Evolutionary conservation across 1,140 invertebrate species (phyloP), one percentile per base, ranked within the genome.

Genomic region (Eumaeus atala): DNA sequence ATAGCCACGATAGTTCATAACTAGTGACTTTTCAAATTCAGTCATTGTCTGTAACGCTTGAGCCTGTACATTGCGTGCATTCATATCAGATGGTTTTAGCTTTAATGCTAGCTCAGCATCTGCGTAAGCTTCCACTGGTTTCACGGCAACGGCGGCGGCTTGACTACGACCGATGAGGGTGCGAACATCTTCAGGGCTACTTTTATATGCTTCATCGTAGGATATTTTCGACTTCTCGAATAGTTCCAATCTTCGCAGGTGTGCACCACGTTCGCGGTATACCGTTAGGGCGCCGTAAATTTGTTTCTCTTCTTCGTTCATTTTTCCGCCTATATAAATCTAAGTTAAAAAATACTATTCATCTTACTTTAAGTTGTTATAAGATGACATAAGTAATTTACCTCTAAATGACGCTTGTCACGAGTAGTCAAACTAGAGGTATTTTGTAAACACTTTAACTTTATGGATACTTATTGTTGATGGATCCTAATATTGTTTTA

Each of bases 1-100:
- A 0, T 82, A 55, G 9, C 84, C 75, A 10, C 88, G 69, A 36
- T 72, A 79, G 62, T 90, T 90, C 66, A 88, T 84, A 3, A 90
- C 85, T 5, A 90, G 68, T 0, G 87, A 89, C 56, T 87, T 76
- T 66, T 90, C 89, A 64, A 90, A 90, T 56, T 90, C 89, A 18
- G 87, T 87, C 75, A 84, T 88, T 1, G 89, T 80, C 57, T 89
- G 90, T 62, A 88, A 84, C n/a, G 87, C 88, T 1, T 86, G 74
- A 12, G 87, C 76, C 67, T 88, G 88, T 70, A 89, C 85, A 35
- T 89, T 89, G 10, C 79, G 64, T 4, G 87, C 81, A 33, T 72
- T 81, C 72, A 89, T 79, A 61, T 89, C 87, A 3, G 68, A 66
- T 3, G 87, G 84, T 54, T 87, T 79, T 4, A 89, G 53, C 57